Base-by-base conservation (phyloP, 2,888 invertebrate genomes). In the Esperia sulphurella region DNA sequence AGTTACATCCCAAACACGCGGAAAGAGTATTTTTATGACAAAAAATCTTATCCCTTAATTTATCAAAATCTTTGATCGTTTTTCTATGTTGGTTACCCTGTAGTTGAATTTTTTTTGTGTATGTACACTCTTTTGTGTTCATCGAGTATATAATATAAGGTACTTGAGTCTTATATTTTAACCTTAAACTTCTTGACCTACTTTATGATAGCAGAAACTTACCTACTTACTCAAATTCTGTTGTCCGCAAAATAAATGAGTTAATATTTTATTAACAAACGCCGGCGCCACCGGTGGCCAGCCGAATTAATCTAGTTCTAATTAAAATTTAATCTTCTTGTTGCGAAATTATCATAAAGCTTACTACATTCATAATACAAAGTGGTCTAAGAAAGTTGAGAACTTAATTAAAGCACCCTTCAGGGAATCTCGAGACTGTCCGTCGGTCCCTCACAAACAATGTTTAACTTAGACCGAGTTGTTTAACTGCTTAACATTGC, bases 311-410 rank as follows among this genome's bases (percentile, higher is more conserved):
- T 44, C 8, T 29, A 21, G 40, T 72, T 74, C 68, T 74, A 73
- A 76, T 75, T 71, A 71, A 76, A 77, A 73, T 68, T 75, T 74
- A 59, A 65, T 61, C 60, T 63, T 68, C 65, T 70, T 64, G 61
- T 70, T 64, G 59, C 55, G 49, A 65, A 68, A 68, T 71, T 69
- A 69, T 63, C 59, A 64, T 64, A 56, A 55, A 60, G 56, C 53
- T 56, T 52, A 55, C 57, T 61, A 61, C 50, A 52, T 68, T 62
- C 59, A 59, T 56, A 50, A 54, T 53, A 59, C 54, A 66, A 63
- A 68, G 55, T 61, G 62, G 58, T 65, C 57, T 61, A 63, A 69
- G 69, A 71, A 68, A 71, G 64, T 69, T 64, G 61, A 61, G 59
- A 68, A 72, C 66, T 71, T 74, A 65, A 76, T 71, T 75, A 68